phyloP scores from a whole-genome alignment of 2,888 invertebrate genomes.

The Chymomyza fuscimana region DNA sequence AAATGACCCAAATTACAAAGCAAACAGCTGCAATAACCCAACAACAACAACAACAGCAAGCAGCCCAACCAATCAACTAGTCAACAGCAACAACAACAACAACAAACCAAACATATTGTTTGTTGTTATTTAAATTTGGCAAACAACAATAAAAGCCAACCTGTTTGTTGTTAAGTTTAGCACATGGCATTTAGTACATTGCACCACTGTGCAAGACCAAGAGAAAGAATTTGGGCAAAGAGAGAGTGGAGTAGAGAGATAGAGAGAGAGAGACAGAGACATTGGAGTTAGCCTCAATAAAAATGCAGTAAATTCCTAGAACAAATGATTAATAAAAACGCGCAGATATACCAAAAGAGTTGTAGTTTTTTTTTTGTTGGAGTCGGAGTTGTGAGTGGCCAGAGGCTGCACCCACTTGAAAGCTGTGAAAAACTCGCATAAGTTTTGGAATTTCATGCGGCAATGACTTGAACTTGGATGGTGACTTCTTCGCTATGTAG shows the following conservation, averaged over 20 bases:
- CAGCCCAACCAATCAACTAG: conserved; percentile 1
- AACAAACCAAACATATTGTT: conserved; percentile 45
- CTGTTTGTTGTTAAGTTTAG: conserved; percentile 69
- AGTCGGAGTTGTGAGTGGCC: conserved; percentile 22
- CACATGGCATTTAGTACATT: conserved; percentile 52
- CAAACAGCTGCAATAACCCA: conserved; percentile 59
- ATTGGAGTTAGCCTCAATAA: conserved; percentile 64
- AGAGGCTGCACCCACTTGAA: conserved; percentile 68
- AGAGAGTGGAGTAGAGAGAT: no score
- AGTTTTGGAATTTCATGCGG: conserved; percentile 65
- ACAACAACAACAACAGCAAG: conserved; percentile 33
- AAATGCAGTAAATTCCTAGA: conserved; percentile 73
- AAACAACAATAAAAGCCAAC: conserved; percentile 58
- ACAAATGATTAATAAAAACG: conserved; percentile 71
- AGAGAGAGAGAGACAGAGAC: conserved; percentile 9
- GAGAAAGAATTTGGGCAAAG: background rate
- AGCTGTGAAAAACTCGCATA: conserved; percentile 66
- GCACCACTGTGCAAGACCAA: conserved; percentile 1
- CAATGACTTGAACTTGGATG: conserved; percentile 54
- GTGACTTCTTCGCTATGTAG: background rate
- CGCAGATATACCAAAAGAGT: conserved; percentile 10
- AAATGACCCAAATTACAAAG: conserved; percentile 73
- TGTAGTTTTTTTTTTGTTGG: background rate
- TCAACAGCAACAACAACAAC: conserved; percentile 48
- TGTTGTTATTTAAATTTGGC: conserved; percentile 70